Conservation (phyloP, 1,140 invertebrate genomes). For the Sarcophaga peregrina region DNA sequence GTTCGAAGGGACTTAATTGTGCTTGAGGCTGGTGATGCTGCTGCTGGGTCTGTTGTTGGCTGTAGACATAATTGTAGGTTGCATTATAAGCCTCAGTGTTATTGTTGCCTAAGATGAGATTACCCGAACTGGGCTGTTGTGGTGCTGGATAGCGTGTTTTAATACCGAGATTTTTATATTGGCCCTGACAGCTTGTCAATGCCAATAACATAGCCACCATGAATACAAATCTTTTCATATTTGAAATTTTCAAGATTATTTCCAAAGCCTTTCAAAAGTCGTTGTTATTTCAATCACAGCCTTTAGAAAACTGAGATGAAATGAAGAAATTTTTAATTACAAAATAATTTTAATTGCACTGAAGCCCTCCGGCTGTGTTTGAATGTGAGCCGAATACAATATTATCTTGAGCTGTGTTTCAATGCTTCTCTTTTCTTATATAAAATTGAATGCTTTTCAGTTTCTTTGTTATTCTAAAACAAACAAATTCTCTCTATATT, state of each 20-base stretch:
- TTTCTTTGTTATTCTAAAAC: no score
- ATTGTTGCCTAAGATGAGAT: slow-evolving; percentile 47
- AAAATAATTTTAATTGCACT: neutral
- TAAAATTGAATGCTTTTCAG: no score
- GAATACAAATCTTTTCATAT: slow-evolving; percentile 9
- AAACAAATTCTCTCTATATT: no score
- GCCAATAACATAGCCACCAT: neutral
- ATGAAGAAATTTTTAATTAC: neutral
- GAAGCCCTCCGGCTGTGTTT: neutral
- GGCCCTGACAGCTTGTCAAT: slow-evolving; percentile 17
- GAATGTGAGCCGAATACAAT: neutral
- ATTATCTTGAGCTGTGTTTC: neutral
- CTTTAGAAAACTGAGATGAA: neutral
- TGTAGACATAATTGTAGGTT: slow-evolving; percentile 1
- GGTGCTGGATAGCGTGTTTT: slow-evolving; percentile 56
- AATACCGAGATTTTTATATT: slow-evolving; percentile 61
- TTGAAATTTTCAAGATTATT: neutral
- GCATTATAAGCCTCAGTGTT: slow-evolving; percentile 21
- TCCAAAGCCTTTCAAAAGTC: neutral
- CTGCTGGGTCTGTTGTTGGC: neutral
- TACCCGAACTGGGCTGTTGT: slow-evolving; percentile 49
- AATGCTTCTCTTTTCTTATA: neutral
- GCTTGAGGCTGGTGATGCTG: neutral
- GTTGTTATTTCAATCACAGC: neutral
- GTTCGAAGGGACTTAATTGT: neutral